Evolutionary conservation across 1,140 invertebrate species (phyloP), one percentile per base, ranked within the genome.

Genomic region (Halictus rubicundus): DNA sequence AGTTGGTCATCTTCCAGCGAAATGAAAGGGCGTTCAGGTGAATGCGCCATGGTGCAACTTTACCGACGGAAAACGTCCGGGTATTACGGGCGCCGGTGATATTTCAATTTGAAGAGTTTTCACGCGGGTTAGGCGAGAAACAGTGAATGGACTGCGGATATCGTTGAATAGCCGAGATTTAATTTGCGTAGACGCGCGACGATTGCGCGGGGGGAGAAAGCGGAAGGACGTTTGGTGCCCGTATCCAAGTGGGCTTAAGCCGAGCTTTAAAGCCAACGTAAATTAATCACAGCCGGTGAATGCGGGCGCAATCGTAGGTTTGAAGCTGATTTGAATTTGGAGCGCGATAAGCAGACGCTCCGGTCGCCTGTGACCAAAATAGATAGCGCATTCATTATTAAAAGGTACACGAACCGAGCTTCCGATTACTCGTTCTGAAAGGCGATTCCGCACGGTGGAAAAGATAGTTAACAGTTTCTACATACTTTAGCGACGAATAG

Each of bases 241-340:
- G 46, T 37, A 42, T n/a, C 23, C 3, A 39, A 39, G 70, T 60
- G 52, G 14, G 52, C 27, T 32, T 32, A 52, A 76, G 6, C 69
- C 27, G 37, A 2, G 46, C 27, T 37, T 84, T 66, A 69, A 72
- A 77, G 59, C 49, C 69, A 68, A 10, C 46, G 37, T 60, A 49
- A 70, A 61, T 52, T 80, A 83, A 74, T 61, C 37, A 49, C 60
- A 49, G 54, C 2, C 16, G 9, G 57, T 68, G 78, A 82, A 68
- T 82, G 19, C 10, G n/a, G n/a, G 16, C 52, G 27, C 23, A 23
- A 68, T 60, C 19, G 27, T 68, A 57, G 57, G 39, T 63, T 54
- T 8, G 23, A 39, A 72, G 16, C 66, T 39, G 37, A 70, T 69
- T 77, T 52, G 60, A 84, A 85, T 77, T 72, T 61, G 25, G 49